Evolutionary conservation across 1,140 invertebrate species (phyloP).

Genomic region (Thrips palmi): DNA sequence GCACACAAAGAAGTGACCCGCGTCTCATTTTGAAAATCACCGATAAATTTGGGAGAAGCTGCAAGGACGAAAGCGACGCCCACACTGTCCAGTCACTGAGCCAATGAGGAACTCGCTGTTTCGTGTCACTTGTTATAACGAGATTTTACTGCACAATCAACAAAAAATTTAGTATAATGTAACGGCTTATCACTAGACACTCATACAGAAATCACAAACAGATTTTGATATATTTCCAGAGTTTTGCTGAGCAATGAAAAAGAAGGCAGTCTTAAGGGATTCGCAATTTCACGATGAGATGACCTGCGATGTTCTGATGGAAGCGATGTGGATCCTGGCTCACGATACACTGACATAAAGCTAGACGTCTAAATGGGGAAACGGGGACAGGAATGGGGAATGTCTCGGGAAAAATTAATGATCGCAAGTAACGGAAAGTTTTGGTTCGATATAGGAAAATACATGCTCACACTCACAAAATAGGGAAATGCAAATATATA

Average conservation of each 20-base stretch:
- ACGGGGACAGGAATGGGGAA: no score
- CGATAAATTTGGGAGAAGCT: not conserved
- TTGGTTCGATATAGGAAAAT: no score
- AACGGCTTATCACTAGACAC: not conserved
- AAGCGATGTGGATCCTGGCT: no score
- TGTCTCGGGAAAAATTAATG: no score
- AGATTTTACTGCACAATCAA: conserved; percentile 6
- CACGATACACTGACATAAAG: no score
- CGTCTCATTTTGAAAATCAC: conserved; percentile 1
- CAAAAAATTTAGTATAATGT: not conserved
- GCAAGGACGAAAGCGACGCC: not conserved
- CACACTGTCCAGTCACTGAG: not conserved
- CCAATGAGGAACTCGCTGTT: not conserved
- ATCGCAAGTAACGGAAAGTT: no score
- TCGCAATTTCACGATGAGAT: no score
- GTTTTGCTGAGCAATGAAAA: not conserved
- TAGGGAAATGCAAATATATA: no score
- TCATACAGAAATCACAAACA: not conserved
- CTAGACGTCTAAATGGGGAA: no score
- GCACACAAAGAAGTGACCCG: not conserved
- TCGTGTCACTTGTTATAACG: conserved; percentile 7
- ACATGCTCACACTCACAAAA: no score
- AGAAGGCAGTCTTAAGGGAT: not conserved
- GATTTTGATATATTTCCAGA: not conserved
- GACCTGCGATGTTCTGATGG: no score